A percentile compares a stretch with the other conserved stretches of the same genome.
Conservation (phyloP, 2,113 vertebrate species). For the Dromiciops gliroides region DNA sequence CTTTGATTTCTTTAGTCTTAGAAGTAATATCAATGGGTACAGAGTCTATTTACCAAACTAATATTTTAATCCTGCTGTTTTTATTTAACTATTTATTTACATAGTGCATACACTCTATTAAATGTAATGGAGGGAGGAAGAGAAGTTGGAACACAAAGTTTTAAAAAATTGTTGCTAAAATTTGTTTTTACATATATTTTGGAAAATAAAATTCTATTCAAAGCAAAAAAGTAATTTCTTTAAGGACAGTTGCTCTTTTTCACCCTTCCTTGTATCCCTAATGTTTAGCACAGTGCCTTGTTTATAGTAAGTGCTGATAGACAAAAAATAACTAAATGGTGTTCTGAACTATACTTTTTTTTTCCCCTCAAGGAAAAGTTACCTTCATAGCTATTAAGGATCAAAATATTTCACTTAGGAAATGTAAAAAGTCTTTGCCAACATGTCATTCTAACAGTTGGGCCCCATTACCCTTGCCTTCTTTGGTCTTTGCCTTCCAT, state of each 20-base stretch:
- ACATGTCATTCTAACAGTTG: not conserved
- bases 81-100: not conserved
- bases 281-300: not conserved
- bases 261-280: not conserved
- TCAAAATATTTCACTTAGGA: slow-evolving; percentile 8
- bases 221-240: too few species aligned
- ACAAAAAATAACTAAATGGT: not conserved
- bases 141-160: too few species aligned
- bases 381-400: not conserved
- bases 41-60: not conserved
- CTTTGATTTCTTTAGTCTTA: not conserved
- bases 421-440: not conserved
- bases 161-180: too few species aligned
- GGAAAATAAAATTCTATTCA: too few species aligned
- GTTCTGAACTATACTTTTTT: not conserved
- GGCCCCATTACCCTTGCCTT: not conserved
- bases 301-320: not conserved
- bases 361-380: not conserved
- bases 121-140: too few species aligned
- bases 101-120: not conserved
- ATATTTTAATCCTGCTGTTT: not conserved
- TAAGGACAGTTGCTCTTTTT: not conserved
- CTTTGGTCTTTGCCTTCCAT: not conserved
- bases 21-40: not conserved
- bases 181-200: too few species aligned